Evolutionary conservation across 2,888 invertebrate species (phyloP).

Genomic region (Cordylochernes scorpioides): DNA sequence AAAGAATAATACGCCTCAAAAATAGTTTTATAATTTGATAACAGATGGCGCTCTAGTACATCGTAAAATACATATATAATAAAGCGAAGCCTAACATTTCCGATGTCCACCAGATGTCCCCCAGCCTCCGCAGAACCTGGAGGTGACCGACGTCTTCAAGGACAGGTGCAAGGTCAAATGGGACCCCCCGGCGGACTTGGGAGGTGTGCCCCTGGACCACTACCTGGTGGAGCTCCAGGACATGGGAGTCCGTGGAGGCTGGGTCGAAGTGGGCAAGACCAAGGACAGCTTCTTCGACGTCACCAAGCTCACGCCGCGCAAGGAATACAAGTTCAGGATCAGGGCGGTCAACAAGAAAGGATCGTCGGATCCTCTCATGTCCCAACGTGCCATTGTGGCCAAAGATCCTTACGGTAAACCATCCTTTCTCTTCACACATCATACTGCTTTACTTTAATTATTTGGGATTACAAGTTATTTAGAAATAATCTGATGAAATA

Average conservation of each 20-base stretch:
- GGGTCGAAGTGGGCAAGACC: constrained; percentile 50
- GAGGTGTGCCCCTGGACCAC: constrained; percentile 54
- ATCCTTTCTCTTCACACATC: no score
- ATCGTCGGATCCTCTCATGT: constrained; percentile 61
- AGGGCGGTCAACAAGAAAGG: constrained; percentile 80
- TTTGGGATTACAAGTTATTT: no score
- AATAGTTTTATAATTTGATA: no score
- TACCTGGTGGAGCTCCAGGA: constrained; percentile 61
- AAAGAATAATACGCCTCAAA: no score
- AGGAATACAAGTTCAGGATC: constrained; percentile 70
- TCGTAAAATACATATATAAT: no score
- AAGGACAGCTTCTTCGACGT: constrained; percentile 49
- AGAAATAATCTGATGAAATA: no score
- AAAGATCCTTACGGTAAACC: constrained; percentile 59
- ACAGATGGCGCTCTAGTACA: no score
- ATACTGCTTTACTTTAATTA: no score
- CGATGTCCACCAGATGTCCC: constrained; percentile 35
- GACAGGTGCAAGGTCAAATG: constrained; percentile 61
- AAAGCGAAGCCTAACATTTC: no score
- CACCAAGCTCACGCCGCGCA: constrained; percentile 58
- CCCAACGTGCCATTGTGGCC: constrained; percentile 58
- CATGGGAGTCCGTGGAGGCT: constrained; percentile 34
- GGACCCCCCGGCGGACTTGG: constrained; percentile 61
- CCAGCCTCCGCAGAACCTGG: constrained; percentile 48
- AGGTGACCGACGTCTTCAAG: constrained; percentile 59